Evolutionary conservation across 1,140 invertebrate species (phyloP), one percentile per base, ranked within the genome.

Genomic region (Holotrichia oblita): DNA sequence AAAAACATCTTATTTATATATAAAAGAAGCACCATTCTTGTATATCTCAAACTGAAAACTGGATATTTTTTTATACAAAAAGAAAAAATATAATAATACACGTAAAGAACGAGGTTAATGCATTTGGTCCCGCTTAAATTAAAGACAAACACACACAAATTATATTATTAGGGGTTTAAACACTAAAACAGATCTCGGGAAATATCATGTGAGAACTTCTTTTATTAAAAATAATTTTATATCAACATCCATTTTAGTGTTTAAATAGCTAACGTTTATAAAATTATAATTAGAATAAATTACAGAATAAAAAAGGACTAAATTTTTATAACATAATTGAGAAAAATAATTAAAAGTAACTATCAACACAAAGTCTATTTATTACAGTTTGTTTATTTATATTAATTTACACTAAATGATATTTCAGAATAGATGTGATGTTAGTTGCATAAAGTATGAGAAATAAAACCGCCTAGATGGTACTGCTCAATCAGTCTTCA

Each of bases 71-170:
- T 48, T 48, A 48, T 48, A 48, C 44, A 48, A 48, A 48, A 48
- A n/a, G 4, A 14, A 48, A 48, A 48, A 64, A 17, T 64, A 7
- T 61, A 61, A 24, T 64, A 27, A 64, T 64, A 64, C 61, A 64
- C 24, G 17, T n/a, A n/a, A n/a, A n/a, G n/a, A n/a, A n/a, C n/a
- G n/a, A n/a, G n/a, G n/a, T n/a, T n/a, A n/a, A n/a, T n/a, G 17
- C n/a, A 48, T 64, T 64, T 64, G 61, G 61, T 64, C 61, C 61
- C 61, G 24, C 61, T 64, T 64, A 64, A 64, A 64, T 64, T 20
- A 64, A n/a, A 20, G 61, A 64, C 9, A 64, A 24, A 64, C 44
- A n/a, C 44, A 48, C 44, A 22, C 22, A 22, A 22, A 64, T 22
- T 0, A 8, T n/a, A n/a, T n/a, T n/a, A n/a, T n/a, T n/a, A 64